Percentiles rank a stretch among this genome's conserved stretches.
phyloP scores from a whole-genome alignment of 2,113 vertebrate genomes.

The Tychaedon coryphoeus region DNA sequence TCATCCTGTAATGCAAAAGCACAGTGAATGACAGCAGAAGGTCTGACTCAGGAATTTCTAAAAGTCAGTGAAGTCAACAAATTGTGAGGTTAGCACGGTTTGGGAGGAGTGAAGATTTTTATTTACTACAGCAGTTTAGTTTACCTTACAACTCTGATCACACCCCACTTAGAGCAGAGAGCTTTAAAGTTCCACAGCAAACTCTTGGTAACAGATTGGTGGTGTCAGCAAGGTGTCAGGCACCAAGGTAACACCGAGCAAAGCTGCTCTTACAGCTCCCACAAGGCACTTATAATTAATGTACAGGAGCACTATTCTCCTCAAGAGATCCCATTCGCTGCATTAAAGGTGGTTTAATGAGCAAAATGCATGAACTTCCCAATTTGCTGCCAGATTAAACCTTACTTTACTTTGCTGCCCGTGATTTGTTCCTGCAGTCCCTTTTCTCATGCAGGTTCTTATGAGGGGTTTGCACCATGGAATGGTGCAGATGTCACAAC shows the following conservation, averaged over 20 bases:
- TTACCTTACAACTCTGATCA: neutral
- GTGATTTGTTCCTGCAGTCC: neutral
- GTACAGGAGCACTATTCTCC: neutral
- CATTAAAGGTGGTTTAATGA: constrained; percentile 12
- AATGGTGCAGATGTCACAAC: neutral
- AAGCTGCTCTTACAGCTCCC: neutral
- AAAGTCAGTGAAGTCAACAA: neutral
- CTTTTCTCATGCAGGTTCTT: neutral
- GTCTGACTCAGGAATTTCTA: neutral
- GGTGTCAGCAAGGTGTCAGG: neutral
- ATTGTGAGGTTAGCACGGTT: neutral
- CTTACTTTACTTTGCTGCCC: neutral
- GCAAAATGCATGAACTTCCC: neutral
- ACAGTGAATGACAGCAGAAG: neutral
- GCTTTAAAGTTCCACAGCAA: neutral
- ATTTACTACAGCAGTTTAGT: neutral
- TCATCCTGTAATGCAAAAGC: neutral
- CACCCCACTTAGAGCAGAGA: neutral
- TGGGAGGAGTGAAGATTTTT: neutral
- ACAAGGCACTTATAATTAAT: constrained; percentile 1
- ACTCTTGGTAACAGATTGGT: neutral
- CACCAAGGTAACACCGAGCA: neutral
- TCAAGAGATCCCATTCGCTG: neutral
- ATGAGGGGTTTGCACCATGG: neutral
- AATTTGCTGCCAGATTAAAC: constrained; percentile 26